Conservation (phyloP, 2,888 invertebrate species). For the Meteorus cinctellus region DNA sequence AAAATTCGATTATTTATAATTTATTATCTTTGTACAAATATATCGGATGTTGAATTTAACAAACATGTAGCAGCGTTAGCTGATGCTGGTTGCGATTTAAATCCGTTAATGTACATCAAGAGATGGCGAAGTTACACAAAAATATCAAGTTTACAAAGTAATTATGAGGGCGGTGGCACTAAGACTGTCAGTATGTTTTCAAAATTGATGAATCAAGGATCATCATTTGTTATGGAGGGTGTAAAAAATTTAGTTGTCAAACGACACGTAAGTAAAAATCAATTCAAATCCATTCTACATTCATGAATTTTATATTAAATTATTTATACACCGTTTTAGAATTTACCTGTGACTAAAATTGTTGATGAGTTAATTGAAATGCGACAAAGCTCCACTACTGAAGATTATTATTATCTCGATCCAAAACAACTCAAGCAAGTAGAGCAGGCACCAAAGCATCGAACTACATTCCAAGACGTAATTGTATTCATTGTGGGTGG, state of each 20-base stretch:
- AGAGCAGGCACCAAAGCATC: constrained; percentile 79
- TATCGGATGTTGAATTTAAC: constrained; percentile 88
- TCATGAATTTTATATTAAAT: background rate
- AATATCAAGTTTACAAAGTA: constrained; percentile 83
- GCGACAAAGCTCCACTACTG: constrained; percentile 84
- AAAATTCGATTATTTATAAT: constrained; percentile 95
- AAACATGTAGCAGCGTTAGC: constrained; percentile 87
- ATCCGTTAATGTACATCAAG: constrained; percentile 90
- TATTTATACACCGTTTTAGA: constrained; percentile 75
- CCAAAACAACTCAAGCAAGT: constrained; percentile 91
- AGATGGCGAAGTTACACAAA: constrained; percentile 92
- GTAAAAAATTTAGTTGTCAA: constrained; percentile 99
- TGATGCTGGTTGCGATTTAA: constrained; percentile 89
- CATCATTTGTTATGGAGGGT: constrained; percentile 99
- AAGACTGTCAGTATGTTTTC: constrained; percentile 99
- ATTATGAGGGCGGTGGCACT: constrained; percentile 94
- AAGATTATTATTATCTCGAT: constrained; percentile 95
- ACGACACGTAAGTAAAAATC: constrained; percentile 85
- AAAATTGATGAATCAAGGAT: constrained; percentile 96
- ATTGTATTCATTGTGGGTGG: constrained; percentile 94
- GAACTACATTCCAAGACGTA: constrained; percentile 86
- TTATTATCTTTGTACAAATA: constrained; percentile 89
- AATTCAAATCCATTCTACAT: constrained; percentile 12
- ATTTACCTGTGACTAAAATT: constrained; percentile 93
- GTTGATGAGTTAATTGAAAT: constrained; percentile 93